phyloP scores from a whole-genome alignment of 2,113 vertebrate species.

The Marcusenius ussheri region DNA sequence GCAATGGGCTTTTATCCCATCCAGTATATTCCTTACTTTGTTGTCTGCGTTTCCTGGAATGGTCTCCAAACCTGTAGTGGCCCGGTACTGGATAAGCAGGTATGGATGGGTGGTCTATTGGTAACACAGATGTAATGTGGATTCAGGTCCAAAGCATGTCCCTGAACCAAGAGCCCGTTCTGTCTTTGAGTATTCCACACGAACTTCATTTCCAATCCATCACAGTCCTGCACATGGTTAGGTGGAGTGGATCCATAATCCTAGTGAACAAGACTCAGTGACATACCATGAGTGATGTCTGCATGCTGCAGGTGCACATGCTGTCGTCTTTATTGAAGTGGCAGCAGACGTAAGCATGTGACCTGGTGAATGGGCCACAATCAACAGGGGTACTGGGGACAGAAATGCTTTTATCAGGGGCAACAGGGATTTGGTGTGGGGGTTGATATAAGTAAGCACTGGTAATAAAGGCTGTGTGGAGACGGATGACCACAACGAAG shows the following conservation, averaged over 20 bases:
- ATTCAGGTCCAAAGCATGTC: not conserved
- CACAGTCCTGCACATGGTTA: not conserved
- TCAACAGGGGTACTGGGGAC: not conserved
- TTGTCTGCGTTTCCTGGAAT: not conserved
- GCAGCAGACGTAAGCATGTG: not conserved
- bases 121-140: not conserved
- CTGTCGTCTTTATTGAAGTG: not conserved
- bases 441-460: not conserved
- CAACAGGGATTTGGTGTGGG: not conserved
- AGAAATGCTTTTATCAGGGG: not conserved
- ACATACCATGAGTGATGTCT: not conserved
- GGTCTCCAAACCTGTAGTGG: not conserved
- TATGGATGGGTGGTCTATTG: not conserved
- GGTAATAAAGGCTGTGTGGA: not conserved
- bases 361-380: not conserved
- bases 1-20: not conserved
- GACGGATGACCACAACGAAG: not conserved
- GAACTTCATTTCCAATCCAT: not conserved
- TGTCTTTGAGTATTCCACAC: not conserved
- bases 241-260: not conserved
- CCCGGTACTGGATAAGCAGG: not conserved
- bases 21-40: not conserved
- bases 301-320: not conserved
- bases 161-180: not conserved
- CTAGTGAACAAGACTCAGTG: not conserved